Conservation (phyloP, 2,888 invertebrate species). For the Hymenopus coronatus region DNA sequence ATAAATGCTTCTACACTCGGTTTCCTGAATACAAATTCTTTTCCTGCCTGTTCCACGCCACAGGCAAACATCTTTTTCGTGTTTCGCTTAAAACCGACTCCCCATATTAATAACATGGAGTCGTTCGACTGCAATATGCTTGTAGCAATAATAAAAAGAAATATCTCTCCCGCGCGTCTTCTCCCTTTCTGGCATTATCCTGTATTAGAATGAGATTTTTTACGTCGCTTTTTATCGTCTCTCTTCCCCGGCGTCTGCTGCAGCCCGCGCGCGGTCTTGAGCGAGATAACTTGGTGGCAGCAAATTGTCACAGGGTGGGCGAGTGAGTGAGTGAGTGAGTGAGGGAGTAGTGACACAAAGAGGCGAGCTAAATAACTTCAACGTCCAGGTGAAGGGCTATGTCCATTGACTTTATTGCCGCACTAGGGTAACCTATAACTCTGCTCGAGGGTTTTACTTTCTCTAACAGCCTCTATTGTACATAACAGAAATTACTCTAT, state of each 20-base stretch:
- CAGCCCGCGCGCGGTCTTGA: background rate
- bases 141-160: background rate
- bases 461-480: no score
- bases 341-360: background rate
- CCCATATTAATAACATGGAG: background rate
- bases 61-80: background rate
- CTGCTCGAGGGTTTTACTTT: no score
- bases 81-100: background rate
- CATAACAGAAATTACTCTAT: no score
- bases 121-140: background rate
- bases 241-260: background rate
- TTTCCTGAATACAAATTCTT: background rate
- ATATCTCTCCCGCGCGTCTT: background rate
- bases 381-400: background rate
- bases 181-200: background rate
- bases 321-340: background rate
- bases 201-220: constrained; percentile 4
- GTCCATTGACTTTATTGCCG: background rate
- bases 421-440: background rate
- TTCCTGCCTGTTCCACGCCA: background rate
- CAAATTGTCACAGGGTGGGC: background rate
- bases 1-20: background rate
- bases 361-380: background rate
- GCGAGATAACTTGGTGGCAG: background rate
- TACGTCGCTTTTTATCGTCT: background rate